phyloP scores from a whole-genome alignment of 2,113 vertebrate species.

The Eptesicus fuscus region DNA sequence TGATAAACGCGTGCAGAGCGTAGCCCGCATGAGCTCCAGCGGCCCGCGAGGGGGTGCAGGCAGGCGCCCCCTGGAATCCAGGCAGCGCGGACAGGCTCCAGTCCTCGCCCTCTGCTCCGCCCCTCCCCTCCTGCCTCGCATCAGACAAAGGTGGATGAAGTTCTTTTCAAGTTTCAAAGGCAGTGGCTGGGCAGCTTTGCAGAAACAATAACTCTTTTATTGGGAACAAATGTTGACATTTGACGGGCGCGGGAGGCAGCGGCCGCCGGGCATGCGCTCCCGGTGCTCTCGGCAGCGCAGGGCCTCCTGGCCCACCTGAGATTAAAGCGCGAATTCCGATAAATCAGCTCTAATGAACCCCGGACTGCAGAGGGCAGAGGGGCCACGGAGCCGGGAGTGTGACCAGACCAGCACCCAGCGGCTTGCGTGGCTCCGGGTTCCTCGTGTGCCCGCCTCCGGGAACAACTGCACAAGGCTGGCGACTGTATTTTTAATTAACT shows the following conservation, averaged over 20 bases:
- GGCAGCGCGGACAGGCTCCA: neutral
- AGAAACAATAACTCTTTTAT: conserved; percentile 92
- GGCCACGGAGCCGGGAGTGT: conserved; percentile 1
- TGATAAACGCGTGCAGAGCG: neutral
- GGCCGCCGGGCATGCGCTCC: conserved; percentile 79
- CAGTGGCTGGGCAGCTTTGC: conserved; percentile 83
- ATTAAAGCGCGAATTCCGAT: conserved; percentile 87
- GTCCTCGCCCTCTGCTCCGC: neutral
- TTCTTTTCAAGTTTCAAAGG: conserved; percentile 86
- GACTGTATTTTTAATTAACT: conserved; percentile 51
- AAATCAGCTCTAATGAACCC: conserved; percentile 83
- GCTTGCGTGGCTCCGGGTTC: neutral
- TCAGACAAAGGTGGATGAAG: conserved; percentile 80
- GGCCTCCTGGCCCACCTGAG: conserved; percentile 87
- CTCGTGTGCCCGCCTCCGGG: neutral
- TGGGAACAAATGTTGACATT: conserved; percentile 94
- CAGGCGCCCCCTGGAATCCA: neutral
- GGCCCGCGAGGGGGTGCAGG: too few species aligned
- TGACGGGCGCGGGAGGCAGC: conserved; percentile 80
- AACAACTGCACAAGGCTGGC: neutral
- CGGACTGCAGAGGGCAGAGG: conserved; percentile 68
- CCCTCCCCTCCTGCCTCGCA: conserved; percentile 24
- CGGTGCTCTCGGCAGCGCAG: conserved; percentile 80
- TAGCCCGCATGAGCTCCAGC: fast-evolving
- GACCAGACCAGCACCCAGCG: conserved; percentile 56